Base-by-base conservation (phyloP, 2,797 vertebrate species). In the Gouania willdenowi region DNA sequence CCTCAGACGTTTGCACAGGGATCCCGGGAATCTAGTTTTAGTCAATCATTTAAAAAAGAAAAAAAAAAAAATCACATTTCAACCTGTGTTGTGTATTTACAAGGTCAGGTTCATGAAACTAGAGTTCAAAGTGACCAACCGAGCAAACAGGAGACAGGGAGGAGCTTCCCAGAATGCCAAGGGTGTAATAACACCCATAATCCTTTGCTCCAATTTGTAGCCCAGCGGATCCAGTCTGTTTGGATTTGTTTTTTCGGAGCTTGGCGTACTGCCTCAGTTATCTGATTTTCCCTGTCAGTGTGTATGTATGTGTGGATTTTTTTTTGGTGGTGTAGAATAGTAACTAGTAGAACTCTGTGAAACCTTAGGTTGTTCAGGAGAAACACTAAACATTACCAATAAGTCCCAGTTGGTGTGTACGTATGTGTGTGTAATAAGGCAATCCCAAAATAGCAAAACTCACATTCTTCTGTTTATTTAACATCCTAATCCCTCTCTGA, bases 201-300 rank as follows among this genome's bases (percentile, higher is more conserved):
- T 71, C 66, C 64, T 60, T 59, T 68, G 57, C 62, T 74, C 70
- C 53, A 62, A 53, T 41, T 56, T 54, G 44, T 52, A 73, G 57
- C 57, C 65, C 49, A 64, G 70, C 55, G 68, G 66, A 84, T 80
- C 80, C 54, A 38, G 85, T 86, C 17, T 28, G 70, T 69, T 67
- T 41, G 71, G 76, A 36, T 70, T 46, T 42, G 54, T 26, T 26
- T 30, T 25, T 24, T 17, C 55, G 40, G 41, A 62, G 50, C 41
- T 57, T 67, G 60, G 63, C 54, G 35, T 32, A 16, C 15, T 43
- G 49, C 63, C 57, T 52, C 2, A 26, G 36, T 54, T 68, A 61
- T 55, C 55, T 24, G 38, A 54, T 26, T 53, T 36, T 38, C 42
- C 58, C 26, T 46, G 20, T 10, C 13, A 38, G 51, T 18, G 16